A percentile compares a stretch with the other conserved stretches of the same genome.
Conservation (phyloP, 1,140 invertebrate species). For the Panonychus citri region DNA sequence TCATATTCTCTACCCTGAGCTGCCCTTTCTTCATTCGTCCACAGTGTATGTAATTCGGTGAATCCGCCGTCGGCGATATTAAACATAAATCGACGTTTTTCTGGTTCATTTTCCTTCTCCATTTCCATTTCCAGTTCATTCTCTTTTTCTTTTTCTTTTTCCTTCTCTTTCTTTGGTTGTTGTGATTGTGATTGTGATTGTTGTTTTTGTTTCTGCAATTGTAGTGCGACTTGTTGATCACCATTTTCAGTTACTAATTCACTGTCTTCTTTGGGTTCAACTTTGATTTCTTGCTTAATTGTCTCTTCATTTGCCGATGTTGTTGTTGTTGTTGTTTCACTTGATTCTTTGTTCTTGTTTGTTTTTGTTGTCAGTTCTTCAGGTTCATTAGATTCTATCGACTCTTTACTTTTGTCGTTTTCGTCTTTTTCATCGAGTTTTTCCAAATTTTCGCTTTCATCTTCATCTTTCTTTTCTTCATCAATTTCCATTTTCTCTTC, state of each 20-base stretch:
- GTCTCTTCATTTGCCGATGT: neutral
- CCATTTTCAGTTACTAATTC: neutral
- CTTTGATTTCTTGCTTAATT: constrained; percentile 1
- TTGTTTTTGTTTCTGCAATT: too few species aligned
- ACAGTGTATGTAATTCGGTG: constrained; percentile 92
- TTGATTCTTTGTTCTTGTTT: constrained; percentile 8
- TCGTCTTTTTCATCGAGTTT: too few species aligned
- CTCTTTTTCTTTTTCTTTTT: constrained; percentile 20
- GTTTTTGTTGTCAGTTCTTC: too few species aligned
- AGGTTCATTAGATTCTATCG: too few species aligned
- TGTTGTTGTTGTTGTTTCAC: neutral
- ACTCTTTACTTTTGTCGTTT: too few species aligned
- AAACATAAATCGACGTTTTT: constrained; percentile 92
- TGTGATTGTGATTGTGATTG: too few species aligned
- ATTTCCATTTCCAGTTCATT: constrained; percentile 19
- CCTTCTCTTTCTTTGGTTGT: too few species aligned
- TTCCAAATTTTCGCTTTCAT: neutral
- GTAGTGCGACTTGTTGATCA: neutral
- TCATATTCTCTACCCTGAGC: constrained; percentile 81
- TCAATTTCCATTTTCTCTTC: neutral
- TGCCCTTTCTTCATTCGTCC: constrained; percentile 94
- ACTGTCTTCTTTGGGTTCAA: neutral
- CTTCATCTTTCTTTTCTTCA: constrained; percentile 8
- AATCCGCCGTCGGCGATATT: constrained; percentile 99
- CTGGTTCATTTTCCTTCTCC: constrained; percentile 11